These are phyloP conservation scores for Osedax fenrisi DNA, from an alignment of 2,888 invertebrate genomes.

Conservation along the genomic window DNA sequence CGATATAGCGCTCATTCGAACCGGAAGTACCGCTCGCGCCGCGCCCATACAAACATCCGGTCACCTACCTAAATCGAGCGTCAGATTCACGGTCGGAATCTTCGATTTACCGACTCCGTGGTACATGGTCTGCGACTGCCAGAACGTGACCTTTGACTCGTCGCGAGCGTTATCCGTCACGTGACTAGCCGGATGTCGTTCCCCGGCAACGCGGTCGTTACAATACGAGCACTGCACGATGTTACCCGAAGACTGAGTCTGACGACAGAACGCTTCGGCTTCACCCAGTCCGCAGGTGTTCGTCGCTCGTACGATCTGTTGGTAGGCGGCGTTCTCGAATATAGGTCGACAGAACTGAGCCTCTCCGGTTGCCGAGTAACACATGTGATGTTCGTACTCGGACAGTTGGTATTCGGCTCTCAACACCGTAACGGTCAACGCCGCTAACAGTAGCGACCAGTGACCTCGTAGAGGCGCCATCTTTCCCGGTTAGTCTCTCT, in stretches of 20 bases:
- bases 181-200: constrained; percentile 62
- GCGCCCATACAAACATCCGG: background rate
- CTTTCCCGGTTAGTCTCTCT: too few species aligned
- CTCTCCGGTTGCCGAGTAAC: background rate
- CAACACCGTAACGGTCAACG: too few species aligned
- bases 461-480: too few species aligned
- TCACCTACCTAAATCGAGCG: constrained; percentile 65
- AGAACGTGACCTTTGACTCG: constrained; percentile 48
- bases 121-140: constrained; percentile 68
- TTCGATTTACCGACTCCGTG: constrained; percentile 80
- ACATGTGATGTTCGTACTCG: too few species aligned
- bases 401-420: too few species aligned
- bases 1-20: too few species aligned
- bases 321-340: background rate
- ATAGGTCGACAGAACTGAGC: background rate
- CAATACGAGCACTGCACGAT: constrained; percentile 62
- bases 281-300: constrained; percentile 84
- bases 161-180: constrained; percentile 83
- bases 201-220: constrained; percentile 54
- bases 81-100: constrained; percentile 68
- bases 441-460: too few species aligned
- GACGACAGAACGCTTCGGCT: constrained; percentile 60
- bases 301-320: constrained; percentile 60
- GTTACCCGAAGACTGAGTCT: constrained; percentile 63
- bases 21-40: too few species aligned